Percentiles rank a stretch among this genome's conserved stretches.
Evolutionary conservation across 2,113 vertebrate genomes (phyloP).

Genomic region (Bombycilla garrulus): DNA sequence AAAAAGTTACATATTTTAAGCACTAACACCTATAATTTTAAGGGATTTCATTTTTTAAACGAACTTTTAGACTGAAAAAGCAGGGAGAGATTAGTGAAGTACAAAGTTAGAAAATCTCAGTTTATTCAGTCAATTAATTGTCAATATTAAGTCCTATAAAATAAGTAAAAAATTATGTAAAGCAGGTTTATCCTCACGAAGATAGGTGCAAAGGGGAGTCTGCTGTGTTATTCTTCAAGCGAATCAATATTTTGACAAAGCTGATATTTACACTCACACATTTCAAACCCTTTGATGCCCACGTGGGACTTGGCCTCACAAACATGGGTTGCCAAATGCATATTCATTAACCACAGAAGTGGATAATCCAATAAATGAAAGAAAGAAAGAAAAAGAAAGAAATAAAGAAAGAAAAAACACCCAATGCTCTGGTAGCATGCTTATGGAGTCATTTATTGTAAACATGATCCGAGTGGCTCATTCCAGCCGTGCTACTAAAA

Average conservation of each 20-base stretch:
- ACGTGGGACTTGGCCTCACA: constrained; percentile 53
- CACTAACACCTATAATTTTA: not conserved
- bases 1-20: not conserved
- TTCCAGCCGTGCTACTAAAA: constrained; percentile 19
- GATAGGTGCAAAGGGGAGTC: not conserved
- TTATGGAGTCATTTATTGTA: constrained; percentile 73
- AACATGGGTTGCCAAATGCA: constrained; percentile 68
- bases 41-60: not conserved
- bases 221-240: constrained; percentile 17
- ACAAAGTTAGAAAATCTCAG: not conserved
- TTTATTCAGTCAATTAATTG: not conserved
- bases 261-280: constrained; percentile 38
- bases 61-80: not conserved
- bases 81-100: not conserved
- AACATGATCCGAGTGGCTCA: constrained; percentile 55
- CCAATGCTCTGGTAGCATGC: constrained; percentile 52
- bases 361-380: constrained; percentile 66
- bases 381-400: not conserved
- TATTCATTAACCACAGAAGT: constrained; percentile 75
- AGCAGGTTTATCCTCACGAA: not conserved
- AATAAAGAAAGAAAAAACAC: not conserved
- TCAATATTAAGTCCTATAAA: not conserved
- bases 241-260: constrained; percentile 78
- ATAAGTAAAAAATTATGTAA: not conserved
- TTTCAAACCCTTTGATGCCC: constrained; percentile 59